These are phyloP conservation scores for Pemphredon lugubris DNA, from an alignment of 2,888 invertebrate genomes.

Conservation along the genomic window DNA sequence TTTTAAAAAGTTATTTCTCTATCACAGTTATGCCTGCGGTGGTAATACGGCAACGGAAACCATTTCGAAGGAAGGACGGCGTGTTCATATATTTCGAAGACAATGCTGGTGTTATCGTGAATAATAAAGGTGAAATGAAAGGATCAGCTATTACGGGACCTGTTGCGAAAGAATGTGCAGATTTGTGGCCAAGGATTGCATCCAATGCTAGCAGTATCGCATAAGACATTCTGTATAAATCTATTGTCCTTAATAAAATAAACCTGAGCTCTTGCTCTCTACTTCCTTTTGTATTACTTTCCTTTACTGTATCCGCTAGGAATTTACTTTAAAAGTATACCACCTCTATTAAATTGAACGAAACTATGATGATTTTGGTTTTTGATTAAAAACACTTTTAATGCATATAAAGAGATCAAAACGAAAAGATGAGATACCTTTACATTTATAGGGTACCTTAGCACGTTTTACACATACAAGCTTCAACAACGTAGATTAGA, in stretches of 20 bases:
- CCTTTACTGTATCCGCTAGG: background rate
- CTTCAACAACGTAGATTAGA: too few relatives aligned
- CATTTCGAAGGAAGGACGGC: constrained; percentile 99
- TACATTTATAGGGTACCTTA: too few relatives aligned
- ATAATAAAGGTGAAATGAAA: constrained; percentile 99
- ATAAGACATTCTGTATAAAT: constrained; percentile 82
- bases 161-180: constrained; percentile 99
- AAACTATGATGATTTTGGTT: background rate
- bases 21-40: constrained; percentile 98
- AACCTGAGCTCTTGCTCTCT: constrained; percentile 56
- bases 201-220: constrained; percentile 99
- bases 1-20: background rate
- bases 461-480: too few relatives aligned
- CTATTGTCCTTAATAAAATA: constrained; percentile 68
- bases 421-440: too few relatives aligned
- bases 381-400: too few relatives aligned
- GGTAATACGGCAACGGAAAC: constrained; percentile 98
- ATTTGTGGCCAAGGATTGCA: constrained; percentile 99
- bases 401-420: too few relatives aligned
- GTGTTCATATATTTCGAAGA: constrained; percentile 99
- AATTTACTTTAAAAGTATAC: too few relatives aligned
- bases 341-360: too few relatives aligned
- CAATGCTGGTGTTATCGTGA: constrained; percentile 99
- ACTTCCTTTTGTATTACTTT: constrained; percentile 24
- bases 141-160: constrained; percentile 99